phyloP scores from a whole-genome alignment of 2,113 vertebrate species.

The Ramphastos sulfuratus region DNA sequence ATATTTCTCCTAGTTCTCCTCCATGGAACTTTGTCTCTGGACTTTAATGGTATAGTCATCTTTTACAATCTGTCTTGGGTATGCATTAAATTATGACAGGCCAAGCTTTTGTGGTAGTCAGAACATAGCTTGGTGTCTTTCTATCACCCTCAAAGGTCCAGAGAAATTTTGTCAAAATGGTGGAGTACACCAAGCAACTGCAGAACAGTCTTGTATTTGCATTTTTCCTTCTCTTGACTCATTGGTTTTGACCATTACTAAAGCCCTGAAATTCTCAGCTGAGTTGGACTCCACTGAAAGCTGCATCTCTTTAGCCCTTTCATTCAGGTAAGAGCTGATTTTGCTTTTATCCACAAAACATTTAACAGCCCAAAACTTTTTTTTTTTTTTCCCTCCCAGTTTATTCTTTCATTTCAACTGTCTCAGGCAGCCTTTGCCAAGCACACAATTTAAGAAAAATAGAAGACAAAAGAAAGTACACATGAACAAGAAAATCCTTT shows the following conservation, averaged over 20 bases:
- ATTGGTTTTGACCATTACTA: neutral
- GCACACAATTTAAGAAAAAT: neutral
- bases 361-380: neutral
- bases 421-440: neutral
- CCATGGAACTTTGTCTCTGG: neutral
- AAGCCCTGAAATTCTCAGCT: neutral
- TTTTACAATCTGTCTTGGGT: neutral
- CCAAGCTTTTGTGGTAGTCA: neutral
- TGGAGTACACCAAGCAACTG: neutral
- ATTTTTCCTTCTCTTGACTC: neutral
- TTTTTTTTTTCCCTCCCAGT: neutral
- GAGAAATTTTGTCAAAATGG: neutral
- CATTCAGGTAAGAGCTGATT: neutral
- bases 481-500: neutral
- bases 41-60: neutral
- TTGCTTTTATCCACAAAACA: neutral
- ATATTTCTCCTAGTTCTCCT: neutral
- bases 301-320: neutral
- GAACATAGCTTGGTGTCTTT: neutral
- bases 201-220: neutral
- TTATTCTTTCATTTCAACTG: neutral
- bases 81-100: neutral
- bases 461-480: fast-evolving
- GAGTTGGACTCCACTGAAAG: neutral
- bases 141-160: neutral